A percentile compares a stretch with the other conserved stretches of the same genome.
phyloP scores from a whole-genome alignment of 2,888 invertebrate species.

The Ornithoptera priamus region DNA sequence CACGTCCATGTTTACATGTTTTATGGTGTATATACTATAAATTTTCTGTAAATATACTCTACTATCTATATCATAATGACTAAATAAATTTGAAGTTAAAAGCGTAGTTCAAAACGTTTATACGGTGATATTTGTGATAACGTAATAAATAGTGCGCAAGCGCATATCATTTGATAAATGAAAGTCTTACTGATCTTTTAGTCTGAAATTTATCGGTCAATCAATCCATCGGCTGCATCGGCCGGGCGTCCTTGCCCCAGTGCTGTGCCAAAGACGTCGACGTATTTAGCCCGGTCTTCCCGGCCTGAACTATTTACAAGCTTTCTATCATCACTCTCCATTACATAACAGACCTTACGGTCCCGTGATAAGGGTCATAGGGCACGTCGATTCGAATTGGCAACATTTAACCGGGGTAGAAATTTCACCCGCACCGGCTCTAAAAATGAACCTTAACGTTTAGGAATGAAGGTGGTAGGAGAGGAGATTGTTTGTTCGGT shows the following conservation, averaged over 20 bases:
- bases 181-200: slow-evolving; percentile 37
- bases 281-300: slow-evolving; percentile 70
- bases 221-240: slow-evolving; percentile 71
- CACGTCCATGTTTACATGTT: too few species aligned
- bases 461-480: slow-evolving; percentile 40
- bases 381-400: slow-evolving; percentile 42
- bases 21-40: too few species aligned
- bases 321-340: slow-evolving; percentile 57
- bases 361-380: slow-evolving; percentile 34
- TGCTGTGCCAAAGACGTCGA: slow-evolving; percentile 68
- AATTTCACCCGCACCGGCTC: slow-evolving; percentile 44
- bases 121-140: background rate
- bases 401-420: slow-evolving; percentile 44
- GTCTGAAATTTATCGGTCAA: slow-evolving; percentile 71
- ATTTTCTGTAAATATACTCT: too few species aligned
- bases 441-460: slow-evolving; percentile 48
- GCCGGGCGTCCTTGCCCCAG: slow-evolving; percentile 75
- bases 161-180: background rate
- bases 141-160: background rate
- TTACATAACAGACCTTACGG: slow-evolving; percentile 53
- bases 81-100: too few species aligned
- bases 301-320: slow-evolving; percentile 54
- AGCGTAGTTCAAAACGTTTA: too few species aligned
- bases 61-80: too few species aligned
- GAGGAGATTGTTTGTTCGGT: slow-evolving; percentile 37